These are phyloP conservation scores for Peromyscus californicus DNA, from an alignment of 2,113 vertebrate species.

Conservation along the genomic window DNA sequence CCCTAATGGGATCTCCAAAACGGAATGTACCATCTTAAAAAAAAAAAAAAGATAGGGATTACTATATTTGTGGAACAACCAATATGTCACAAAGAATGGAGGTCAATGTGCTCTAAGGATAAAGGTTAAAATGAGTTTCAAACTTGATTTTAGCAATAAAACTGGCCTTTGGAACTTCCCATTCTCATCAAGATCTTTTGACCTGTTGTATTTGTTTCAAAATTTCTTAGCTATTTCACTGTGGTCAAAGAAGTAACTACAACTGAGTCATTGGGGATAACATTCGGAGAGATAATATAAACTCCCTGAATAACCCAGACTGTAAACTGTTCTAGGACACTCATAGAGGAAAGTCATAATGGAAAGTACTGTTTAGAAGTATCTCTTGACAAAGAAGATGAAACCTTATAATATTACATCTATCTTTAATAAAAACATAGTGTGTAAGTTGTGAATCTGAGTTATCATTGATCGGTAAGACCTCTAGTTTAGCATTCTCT, in stretches of 20 bases:
- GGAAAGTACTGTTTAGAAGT: background rate
- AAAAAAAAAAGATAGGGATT: background rate
- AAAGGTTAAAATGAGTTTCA: constrained; percentile 30
- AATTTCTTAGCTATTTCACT: background rate
- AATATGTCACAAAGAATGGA: background rate
- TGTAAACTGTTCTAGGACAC: background rate
- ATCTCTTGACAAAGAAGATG: background rate
- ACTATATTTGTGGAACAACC: constrained; percentile 4
- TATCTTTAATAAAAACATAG: background rate
- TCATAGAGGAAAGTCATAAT: background rate
- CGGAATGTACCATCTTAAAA: background rate
- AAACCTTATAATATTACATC: background rate
- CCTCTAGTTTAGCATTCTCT: background rate
- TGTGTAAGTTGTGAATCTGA: background rate
- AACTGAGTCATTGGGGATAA: background rate
- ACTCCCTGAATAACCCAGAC: background rate
- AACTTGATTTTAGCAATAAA: background rate
- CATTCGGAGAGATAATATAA: background rate
- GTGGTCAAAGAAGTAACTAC: background rate
- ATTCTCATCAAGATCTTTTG: background rate
- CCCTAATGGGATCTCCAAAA: constrained; percentile 18
- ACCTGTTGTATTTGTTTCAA: background rate
- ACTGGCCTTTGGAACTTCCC: background rate
- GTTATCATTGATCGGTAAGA: background rate
- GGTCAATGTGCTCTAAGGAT: background rate